Evolutionary conservation across 2,797 vertebrate species (phyloP), one percentile per base, ranked within the genome.

Genomic region (Sebastes vulpes): DNA sequence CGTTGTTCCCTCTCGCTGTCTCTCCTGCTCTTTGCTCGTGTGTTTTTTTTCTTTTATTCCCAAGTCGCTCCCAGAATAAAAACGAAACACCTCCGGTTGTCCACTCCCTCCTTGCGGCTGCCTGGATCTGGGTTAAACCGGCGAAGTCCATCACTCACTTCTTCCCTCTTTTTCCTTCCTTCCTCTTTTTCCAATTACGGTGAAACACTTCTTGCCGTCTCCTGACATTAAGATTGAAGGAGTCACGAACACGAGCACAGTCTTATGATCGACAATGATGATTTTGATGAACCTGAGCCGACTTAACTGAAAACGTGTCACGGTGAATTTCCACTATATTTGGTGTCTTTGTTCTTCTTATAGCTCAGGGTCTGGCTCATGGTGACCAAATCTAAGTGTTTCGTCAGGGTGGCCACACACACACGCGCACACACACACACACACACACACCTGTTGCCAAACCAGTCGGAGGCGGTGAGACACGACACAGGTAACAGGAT

Each of bases 11-110:
- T 85, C 87, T 76, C 82, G 57, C 84, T 78, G 86, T 92, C 87
- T 87, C 76, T 88, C 71, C 72, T 79, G 81, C 88, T 84, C 83
- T 83, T 81, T 81, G 54, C 82, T 87, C 81, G 25, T 81, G 75
- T 69, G 54, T 71, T 65, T 75, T 48, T 67, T 84, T 58, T 88
- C 63, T 83, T 70, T 85, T 91, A 93, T 92, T 93, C 91, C 93
- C 94, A 89, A 84, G 86, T 89, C 12, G 83, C 75, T 88, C 90
- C 89, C 73, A 91, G 92, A 94, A 93, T 92, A 93, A 94, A 90
- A 90, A 72, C 67, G 82, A 91, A 92, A 92, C 90, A 95, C 93
- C 93, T 91, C 86, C 32, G 79, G 89, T 89, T 87, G 87, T 92
- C 90, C 89, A 84, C 85, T 86, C 73, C 73, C 81, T 86, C 86